Evolutionary conservation across 2,888 invertebrate species (phyloP).

Genomic region (Matsumyia berberina): DNA sequence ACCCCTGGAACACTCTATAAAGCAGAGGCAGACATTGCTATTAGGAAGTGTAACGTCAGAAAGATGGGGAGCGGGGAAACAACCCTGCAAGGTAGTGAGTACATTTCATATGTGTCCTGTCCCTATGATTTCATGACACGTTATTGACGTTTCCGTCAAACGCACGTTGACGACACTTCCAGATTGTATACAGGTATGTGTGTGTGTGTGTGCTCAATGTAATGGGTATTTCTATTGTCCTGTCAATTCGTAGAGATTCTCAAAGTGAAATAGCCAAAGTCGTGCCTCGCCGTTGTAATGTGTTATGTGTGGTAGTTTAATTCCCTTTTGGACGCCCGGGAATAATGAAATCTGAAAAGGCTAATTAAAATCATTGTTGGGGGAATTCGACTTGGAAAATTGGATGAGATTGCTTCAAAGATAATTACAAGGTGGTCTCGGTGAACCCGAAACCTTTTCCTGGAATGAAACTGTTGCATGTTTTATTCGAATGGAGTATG

Average conservation of each 20-base stretch:
- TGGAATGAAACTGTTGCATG: neutral
- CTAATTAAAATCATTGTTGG: slow-evolving; percentile 33
- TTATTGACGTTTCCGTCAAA: slow-evolving; percentile 40
- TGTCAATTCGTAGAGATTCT: slow-evolving; percentile 6
- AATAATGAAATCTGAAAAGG: slow-evolving; percentile 29
- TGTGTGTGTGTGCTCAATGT: neutral
- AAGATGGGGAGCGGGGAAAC: neutral
- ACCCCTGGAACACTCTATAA: neutral
- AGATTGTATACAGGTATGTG: neutral
- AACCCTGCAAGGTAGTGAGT: slow-evolving; percentile 1
- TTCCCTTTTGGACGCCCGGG: neutral
- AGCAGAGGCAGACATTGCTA: neutral
- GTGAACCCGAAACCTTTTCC: neutral
- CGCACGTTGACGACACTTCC: slow-evolving; percentile 19
- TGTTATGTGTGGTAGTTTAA: slow-evolving; percentile 6
- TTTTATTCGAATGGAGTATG: neutral
- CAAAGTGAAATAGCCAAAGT: slow-evolving; percentile 26
- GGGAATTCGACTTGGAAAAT: slow-evolving; percentile 9
- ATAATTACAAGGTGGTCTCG: slow-evolving; percentile 8
- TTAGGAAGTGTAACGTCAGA: slow-evolving; percentile 28
- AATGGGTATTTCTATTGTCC: slow-evolving; percentile 38
- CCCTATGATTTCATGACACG: slow-evolving; percentile 27
- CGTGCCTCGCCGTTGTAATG: neutral
- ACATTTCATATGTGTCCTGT: neutral
- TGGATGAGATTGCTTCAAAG: neutral